Base-by-base conservation (phyloP, 2,797 vertebrate species). In the Danionella dracula region DNA sequence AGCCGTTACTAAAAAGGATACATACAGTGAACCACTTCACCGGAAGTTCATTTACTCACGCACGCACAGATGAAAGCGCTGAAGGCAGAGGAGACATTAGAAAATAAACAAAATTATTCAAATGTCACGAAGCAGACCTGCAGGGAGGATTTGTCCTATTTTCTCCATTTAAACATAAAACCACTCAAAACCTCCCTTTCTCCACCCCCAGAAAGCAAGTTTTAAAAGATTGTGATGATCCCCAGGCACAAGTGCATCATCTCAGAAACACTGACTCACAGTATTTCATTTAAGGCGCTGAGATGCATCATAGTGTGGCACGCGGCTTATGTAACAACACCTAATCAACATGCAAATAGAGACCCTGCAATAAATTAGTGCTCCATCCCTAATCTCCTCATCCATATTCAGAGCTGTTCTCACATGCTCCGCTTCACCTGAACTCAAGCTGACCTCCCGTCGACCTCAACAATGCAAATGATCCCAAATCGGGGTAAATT, bases 141-240 rank as follows among this genome's bases (percentile, higher is more conserved):
- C 19, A 79, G 83, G 83, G 82, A 23, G 38, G 65, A 78, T 76
- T 66, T 85, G 84, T 83, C 83, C 85, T 80, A 86, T 68, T 87
- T 88, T 71, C 75, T 59, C 54, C 3, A 27, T 27, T 27, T 27
- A 60, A 8, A 53, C 71, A 85, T n/a, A n/a, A n/a, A n/a, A n/a
- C n/a, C n/a, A n/a, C n/a, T n/a, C n/a, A 54, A 66, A 12, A 11
- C 41, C 29, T 41, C 29, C 3, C 3, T 27, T 27, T 27, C 78
- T 49, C 71, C 41, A 82, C 70, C 70, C 21, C 57, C 16, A 48
- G 35, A 66, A 31, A 15, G 23, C 15, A 37, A 12, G 45, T 54
- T 51, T 64, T 37, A 4, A 0, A 13, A 17, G 58, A 71, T 45
- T 16, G 19, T 46, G 55, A 35, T 41, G n/a, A 66, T 55, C 56